Base-by-base conservation (phyloP, 2,888 invertebrate species). In the Mythimna lalbum region DNA sequence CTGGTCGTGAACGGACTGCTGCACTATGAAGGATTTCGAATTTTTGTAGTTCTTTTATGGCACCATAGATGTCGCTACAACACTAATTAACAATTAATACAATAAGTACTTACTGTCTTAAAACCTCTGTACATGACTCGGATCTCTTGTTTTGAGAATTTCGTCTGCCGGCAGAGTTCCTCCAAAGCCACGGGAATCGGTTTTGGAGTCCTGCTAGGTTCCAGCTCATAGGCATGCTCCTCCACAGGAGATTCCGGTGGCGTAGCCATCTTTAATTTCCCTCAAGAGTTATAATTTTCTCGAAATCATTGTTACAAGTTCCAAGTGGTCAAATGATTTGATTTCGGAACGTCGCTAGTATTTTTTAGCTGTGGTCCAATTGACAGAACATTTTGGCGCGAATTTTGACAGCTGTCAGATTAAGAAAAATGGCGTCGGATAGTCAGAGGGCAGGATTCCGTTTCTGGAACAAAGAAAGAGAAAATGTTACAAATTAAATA, bases 41-140 rank as follows among this genome's bases (percentile, higher is more conserved):
- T 33, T 33, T 33, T 33, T 33, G 9, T 33, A 33, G 33, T 33
- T 33, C 1, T 33, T 33, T 9, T 33, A 9, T 33, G 33, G 33
- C 9, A 33, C 33, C 33, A 33, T 9, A 33, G 9, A 33, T 33
- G 33, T 9, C 33, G 9, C 33, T 33, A 33, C 33, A 33, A 33
- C 2, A 33, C 0, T 9, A 33, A 33, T 1, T 33, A 9, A 14
- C 12, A 14, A 39, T 39, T 39, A n/a, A n/a, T 9, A 21, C 4
- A 14, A 57, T 9, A 69, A 47, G 0, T 3, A 93, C 96, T 96
- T 85, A 98, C 99, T 97, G 98, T 98, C 96, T 99, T 99, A 94
- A 99, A 99, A 83, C 99, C 99, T 88, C 99, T 96, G 94, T 99
- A 99, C 98, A 99, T 99, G 89, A 99, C 98, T 87, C 99, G 97